Conservation (phyloP, 2,797 vertebrate species). For the Cynopterus sphinx region DNA sequence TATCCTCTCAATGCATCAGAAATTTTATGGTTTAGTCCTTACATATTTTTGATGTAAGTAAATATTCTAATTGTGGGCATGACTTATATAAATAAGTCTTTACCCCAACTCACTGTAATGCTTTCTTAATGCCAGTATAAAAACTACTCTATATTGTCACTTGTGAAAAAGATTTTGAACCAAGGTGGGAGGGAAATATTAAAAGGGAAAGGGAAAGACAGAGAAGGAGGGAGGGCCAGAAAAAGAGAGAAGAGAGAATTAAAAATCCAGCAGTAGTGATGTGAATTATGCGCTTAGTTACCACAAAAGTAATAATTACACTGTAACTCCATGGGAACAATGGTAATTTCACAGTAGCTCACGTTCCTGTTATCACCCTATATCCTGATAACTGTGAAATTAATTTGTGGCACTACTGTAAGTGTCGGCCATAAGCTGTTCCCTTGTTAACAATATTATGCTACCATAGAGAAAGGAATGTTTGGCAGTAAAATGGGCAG, state of each 20-base stretch:
- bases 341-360: slow-evolving; percentile 85
- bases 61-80: background rate
- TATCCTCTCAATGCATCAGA: background rate
- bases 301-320: slow-evolving; percentile 85
- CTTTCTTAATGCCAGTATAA: slow-evolving; percentile 62
- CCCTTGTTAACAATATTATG: slow-evolving; percentile 86
- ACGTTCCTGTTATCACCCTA: slow-evolving; percentile 82
- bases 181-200: background rate
- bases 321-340: slow-evolving; percentile 85
- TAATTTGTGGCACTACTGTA: slow-evolving; percentile 85
- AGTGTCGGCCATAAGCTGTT: slow-evolving; percentile 85
- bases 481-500: slow-evolving; percentile 83
- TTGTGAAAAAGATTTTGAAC: slow-evolving; percentile 60
- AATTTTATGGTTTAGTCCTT: background rate
- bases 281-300: slow-evolving; percentile 84
- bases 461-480: slow-evolving; percentile 84
- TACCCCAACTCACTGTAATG: slow-evolving; percentile 49
- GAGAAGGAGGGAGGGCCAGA: background rate
- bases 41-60: background rate
- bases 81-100: background rate
- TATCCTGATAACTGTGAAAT: slow-evolving; percentile 87
- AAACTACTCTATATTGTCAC: slow-evolving; percentile 59
- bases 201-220: background rate
- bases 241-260: slow-evolving; percentile 41
- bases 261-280: slow-evolving; percentile 68